These are phyloP conservation scores for Periphyllus acericola DNA, from an alignment of 2,888 invertebrate genomes.

Conservation along the genomic window DNA sequence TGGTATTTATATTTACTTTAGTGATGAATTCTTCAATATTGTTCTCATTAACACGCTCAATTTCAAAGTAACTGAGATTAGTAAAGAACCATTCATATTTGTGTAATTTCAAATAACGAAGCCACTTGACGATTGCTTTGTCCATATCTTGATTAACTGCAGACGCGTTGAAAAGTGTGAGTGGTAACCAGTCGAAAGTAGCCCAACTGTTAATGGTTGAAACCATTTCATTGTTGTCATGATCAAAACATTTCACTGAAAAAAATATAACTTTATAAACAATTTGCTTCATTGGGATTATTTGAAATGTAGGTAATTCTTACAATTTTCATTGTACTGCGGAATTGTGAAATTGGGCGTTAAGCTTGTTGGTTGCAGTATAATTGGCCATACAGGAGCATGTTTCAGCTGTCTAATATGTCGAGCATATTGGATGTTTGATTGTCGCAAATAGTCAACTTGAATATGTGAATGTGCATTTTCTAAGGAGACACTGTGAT, in stretches of 20 bases:
- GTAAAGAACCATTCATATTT: constrained; percentile 26
- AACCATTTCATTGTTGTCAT: neutral
- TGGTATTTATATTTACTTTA: constrained; percentile 41
- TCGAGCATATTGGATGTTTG: no score
- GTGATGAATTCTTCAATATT: constrained; percentile 44
- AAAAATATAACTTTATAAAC: neutral
- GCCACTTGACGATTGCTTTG: neutral
- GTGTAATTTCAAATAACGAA: constrained; percentile 18
- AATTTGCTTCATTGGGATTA: neutral
- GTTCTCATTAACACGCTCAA: constrained; percentile 25
- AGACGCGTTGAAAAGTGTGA: neutral
- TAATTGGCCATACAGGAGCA: constrained; percentile 16
- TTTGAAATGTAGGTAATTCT: neutral
- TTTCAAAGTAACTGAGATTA: neutral
- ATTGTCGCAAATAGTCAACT: neutral
- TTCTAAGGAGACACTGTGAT: neutral
- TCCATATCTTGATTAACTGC: constrained; percentile 1
- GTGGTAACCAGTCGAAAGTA: neutral
- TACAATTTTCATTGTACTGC: constrained; percentile 7
- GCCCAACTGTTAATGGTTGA: neutral
- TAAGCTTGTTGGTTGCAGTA: neutral
- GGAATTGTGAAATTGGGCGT: no score
- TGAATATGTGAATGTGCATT: neutral
- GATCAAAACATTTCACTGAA: constrained; percentile 36
- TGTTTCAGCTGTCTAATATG: neutral